A percentile compares a stretch with the other conserved stretches of the same genome.
phyloP scores from a whole-genome alignment of 2,113 vertebrate species.

The Patagioenas fasciata region DNA sequence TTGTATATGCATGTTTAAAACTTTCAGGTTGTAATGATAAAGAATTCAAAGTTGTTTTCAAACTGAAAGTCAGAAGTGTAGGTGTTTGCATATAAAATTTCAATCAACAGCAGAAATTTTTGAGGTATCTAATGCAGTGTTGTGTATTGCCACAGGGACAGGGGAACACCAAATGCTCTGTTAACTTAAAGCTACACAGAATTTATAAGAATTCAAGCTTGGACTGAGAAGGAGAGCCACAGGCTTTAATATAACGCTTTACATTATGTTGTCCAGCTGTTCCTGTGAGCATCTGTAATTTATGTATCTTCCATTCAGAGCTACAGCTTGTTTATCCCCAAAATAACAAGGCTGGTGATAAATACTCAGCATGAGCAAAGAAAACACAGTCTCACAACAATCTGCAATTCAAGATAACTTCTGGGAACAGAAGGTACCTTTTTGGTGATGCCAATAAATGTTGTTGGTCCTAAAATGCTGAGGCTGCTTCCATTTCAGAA shows the following conservation, averaged over 20 bases:
- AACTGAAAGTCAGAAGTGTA: not conserved
- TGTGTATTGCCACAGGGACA: not conserved
- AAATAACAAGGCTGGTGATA: not conserved
- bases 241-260: not conserved
- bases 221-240: not conserved
- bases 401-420: conserved; percentile 27
- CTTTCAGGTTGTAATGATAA: not conserved
- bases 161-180: not conserved
- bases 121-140: not conserved
- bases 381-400: not conserved
- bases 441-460: not conserved
- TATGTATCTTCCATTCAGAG: conserved; percentile 9
- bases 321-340: conserved; percentile 26
- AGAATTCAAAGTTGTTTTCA: not conserved
- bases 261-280: not conserved
- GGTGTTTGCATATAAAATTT: not conserved
- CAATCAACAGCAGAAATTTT: not conserved
- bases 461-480: not conserved
- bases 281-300: not conserved
- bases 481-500: not conserved
- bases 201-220: not conserved
- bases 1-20: not conserved
- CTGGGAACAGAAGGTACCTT: not conserved
- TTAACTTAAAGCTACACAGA: not conserved
- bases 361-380: conserved; percentile 4